Evolutionary conservation across 1,140 invertebrate species (phyloP).

Genomic region (Archivesica marissinica): DNA sequence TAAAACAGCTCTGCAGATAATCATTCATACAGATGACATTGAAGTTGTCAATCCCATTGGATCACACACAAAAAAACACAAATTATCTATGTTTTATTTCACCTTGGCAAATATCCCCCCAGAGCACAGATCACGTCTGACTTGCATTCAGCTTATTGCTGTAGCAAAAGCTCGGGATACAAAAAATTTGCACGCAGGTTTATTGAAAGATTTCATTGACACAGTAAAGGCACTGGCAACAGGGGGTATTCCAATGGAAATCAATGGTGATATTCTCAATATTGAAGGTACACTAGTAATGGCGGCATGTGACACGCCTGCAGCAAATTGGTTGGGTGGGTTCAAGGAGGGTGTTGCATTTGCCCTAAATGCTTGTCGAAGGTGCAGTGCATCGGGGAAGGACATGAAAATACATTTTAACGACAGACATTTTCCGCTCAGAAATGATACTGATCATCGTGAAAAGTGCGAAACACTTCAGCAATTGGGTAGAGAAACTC

Average conservation of each 20-base stretch:
- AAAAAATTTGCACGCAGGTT: neutral
- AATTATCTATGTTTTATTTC: neutral
- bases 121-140: slow-evolving; percentile 2
- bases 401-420: neutral
- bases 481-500: neutral
- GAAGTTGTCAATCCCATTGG: slow-evolving; percentile 56
- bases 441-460: neutral
- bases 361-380: neutral
- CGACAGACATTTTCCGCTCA: neutral
- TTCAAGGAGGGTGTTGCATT: slow-evolving; percentile 2
- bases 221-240: neutral
- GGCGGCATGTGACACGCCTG: neutral
- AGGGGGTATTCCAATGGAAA: neutral
- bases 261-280: neutral
- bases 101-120: slow-evolving; percentile 18
- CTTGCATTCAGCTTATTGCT: neutral
- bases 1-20: slow-evolving; percentile 22
- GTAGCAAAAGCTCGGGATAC: neutral
- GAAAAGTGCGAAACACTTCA: neutral
- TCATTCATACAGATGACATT: slow-evolving; percentile 42
- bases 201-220: slow-evolving; percentile 8
- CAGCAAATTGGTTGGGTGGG: slow-evolving; percentile 4
- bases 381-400: neutral
- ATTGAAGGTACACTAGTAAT: neutral
- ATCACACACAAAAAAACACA: slow-evolving; percentile 16